Evolutionary conservation across 37 sponge, comb jelly and placozoan genomes (phyloP).

Genomic region (Halisarca cf. caerulea): DNA sequence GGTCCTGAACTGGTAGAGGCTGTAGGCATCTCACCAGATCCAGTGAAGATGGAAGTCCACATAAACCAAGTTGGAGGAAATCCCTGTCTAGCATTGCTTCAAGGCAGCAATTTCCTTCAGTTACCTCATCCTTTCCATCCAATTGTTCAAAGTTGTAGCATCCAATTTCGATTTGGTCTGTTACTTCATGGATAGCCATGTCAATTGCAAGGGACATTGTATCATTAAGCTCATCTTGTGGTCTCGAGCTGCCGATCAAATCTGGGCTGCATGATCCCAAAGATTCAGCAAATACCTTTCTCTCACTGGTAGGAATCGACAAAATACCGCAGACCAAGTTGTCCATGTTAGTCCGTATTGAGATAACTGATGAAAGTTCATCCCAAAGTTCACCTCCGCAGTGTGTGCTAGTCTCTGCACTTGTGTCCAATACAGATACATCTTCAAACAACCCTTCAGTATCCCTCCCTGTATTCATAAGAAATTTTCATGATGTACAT

Average conservation of each 20-base stretch:
- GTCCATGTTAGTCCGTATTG: too few relatives aligned
- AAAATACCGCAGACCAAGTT: too few relatives aligned
- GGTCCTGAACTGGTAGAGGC: conserved; percentile 75
- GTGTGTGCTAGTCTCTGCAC: neutral
- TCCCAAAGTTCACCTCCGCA: too few relatives aligned
- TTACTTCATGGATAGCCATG: neutral
- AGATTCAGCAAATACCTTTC: too few relatives aligned
- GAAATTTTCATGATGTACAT: neutral
- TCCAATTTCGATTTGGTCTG: neutral
- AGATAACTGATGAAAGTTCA: too few relatives aligned
- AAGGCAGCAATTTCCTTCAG: neutral
- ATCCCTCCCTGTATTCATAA: too few relatives aligned
- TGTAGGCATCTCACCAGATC: conserved; percentile 51
- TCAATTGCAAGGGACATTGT: conserved; percentile 8
- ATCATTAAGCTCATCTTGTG: neutral
- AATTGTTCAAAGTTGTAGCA: too few relatives aligned
- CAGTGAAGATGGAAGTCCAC: conserved; percentile 30
- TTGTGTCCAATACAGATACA: neutral
- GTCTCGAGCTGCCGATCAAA: neutral
- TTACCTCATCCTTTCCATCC: neutral
- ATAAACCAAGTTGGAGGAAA: conserved; percentile 25
- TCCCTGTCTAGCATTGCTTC: conserved; percentile 30
- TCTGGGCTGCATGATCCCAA: neutral
- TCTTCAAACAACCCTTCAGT: neutral
- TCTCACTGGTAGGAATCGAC: too few relatives aligned